phyloP scores from a whole-genome alignment of 1,140 invertebrate genomes.

The Brachionus manjavacas region DNA sequence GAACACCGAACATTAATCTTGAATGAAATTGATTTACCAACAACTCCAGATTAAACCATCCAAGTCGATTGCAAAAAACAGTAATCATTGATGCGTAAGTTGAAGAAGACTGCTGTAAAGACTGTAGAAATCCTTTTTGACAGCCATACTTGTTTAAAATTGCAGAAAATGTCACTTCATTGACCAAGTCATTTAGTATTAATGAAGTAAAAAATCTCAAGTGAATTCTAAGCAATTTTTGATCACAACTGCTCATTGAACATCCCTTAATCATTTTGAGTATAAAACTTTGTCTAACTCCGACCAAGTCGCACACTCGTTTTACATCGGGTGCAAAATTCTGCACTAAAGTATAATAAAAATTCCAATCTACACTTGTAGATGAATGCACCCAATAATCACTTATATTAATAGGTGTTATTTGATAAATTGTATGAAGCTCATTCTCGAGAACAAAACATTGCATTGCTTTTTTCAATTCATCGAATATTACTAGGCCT shows the following conservation, averaged over 20 bases:
- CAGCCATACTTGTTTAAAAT: conserved; percentile 79
- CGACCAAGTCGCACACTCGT: conserved; percentile 81
- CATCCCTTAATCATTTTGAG: conserved; percentile 70
- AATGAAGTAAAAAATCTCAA: conserved; percentile 81
- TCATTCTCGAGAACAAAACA: conserved; percentile 89
- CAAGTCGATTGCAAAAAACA: conserved; percentile 81
- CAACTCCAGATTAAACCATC: conserved; percentile 83
- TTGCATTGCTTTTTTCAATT: conserved; percentile 80
- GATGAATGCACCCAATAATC: conserved; percentile 39
- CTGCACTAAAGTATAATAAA: conserved; percentile 27
- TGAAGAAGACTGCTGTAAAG: conserved; percentile 85
- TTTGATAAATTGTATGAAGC: conserved; percentile 86
- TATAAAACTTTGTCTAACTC: conserved; percentile 81
- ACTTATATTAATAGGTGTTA: conserved; percentile 51
- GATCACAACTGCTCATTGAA: conserved; percentile 56
- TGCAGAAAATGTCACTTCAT: conserved; percentile 73
- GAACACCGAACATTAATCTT: conserved; percentile 86
- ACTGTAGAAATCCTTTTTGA: conserved; percentile 77
- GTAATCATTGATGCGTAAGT: conserved; percentile 93
- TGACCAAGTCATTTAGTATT: conserved; percentile 83
- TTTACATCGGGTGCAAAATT: conserved; percentile 69
- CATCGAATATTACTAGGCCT: conserved; percentile 76
- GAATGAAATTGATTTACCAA: conserved; percentile 86
- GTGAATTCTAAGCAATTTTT: conserved; percentile 12
- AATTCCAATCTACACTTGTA: conserved; percentile 39